These are phyloP conservation scores for Poeciliopsis turneri DNA, from an alignment of 2,797 vertebrate genomes.

Conservation along the genomic window DNA sequence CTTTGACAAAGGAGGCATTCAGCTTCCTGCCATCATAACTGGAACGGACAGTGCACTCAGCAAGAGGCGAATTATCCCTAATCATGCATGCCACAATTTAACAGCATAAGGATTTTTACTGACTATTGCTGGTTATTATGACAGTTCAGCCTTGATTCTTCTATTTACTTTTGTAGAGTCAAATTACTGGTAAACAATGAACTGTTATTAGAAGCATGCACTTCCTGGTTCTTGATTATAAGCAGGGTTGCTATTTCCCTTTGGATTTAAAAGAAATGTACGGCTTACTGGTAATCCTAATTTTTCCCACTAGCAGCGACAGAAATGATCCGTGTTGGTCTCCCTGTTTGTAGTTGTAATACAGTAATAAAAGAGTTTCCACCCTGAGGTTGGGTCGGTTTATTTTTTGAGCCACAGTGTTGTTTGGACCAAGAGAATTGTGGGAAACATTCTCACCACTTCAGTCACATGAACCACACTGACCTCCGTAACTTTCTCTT, in stretches of 20 bases:
- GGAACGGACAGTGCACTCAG: constrained; percentile 10
- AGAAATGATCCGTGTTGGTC: constrained; percentile 59
- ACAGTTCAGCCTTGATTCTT: constrained; percentile 55
- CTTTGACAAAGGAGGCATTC: constrained; percentile 43
- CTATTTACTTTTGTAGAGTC: constrained; percentile 68
- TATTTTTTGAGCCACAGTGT: constrained; percentile 58
- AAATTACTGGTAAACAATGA: constrained; percentile 70
- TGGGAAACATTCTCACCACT: constrained; percentile 58
- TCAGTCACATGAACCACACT: constrained; percentile 36
- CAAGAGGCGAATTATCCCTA: constrained; percentile 36
- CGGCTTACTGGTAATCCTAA: constrained; percentile 68
- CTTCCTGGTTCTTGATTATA: constrained; percentile 72
- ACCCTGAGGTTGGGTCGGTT: constrained; percentile 23
- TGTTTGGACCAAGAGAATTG: constrained; percentile 58
- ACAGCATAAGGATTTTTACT: constrained; percentile 68
- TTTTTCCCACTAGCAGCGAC: constrained; percentile 60
- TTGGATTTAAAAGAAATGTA: constrained; percentile 67
- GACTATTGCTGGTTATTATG: constrained; percentile 53
- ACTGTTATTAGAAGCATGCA: constrained; percentile 72
- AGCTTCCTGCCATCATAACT: constrained; percentile 38
- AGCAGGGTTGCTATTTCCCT: constrained; percentile 71
- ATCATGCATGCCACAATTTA: constrained; percentile 56
- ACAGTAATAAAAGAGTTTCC: constrained; percentile 71
- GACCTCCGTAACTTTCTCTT: neutral
- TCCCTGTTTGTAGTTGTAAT: constrained; percentile 64